Conservation (phyloP, 2,888 invertebrate species). For the Amphipyra tragopoginis region DNA sequence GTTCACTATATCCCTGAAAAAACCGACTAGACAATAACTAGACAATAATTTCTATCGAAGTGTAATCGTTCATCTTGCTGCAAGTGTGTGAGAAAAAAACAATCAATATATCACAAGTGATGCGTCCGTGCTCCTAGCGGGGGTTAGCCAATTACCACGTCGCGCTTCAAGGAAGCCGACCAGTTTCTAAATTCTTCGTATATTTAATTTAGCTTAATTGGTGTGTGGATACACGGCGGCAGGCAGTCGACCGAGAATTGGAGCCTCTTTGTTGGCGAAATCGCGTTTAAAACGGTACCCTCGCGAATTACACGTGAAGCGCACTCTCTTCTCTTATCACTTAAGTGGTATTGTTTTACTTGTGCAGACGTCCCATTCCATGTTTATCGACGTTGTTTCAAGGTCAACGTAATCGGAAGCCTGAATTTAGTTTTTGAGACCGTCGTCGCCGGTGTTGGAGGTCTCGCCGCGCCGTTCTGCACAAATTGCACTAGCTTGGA, state of each 20-base stretch:
- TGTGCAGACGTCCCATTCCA: conserved; percentile 33
- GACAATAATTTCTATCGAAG: conserved; percentile 65
- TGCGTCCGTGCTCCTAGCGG: conserved; percentile 83
- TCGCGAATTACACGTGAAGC: conserved; percentile 69
- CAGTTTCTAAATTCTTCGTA: conserved; percentile 90
- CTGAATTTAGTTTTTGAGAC: conserved; percentile 33
- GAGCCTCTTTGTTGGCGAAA: conserved; percentile 85
- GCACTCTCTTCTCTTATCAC: conserved; percentile 68
- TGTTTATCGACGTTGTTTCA: conserved; percentile 34
- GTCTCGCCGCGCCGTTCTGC: conserved; percentile 38
- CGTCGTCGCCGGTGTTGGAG: conserved; percentile 22
- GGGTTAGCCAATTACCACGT: conserved; percentile 87
- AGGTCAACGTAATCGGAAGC: conserved; percentile 44
- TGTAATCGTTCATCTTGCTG: conserved; percentile 68
- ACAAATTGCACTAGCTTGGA: conserved; percentile 53
- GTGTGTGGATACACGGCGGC: conserved; percentile 84
- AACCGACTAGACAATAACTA: conserved; percentile 55
- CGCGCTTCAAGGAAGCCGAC: conserved; percentile 89
- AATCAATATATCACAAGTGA: conserved; percentile 84
- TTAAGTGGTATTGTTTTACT: conserved; percentile 63
- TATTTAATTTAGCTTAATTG: conserved; percentile 89
- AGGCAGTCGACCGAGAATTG: conserved; percentile 87
- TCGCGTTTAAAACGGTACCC: conserved; percentile 81
- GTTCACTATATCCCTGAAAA: conserved; percentile 36
- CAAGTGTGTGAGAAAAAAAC: conserved; percentile 65